These are phyloP conservation scores for Hippoglossus stenolepis DNA, from an alignment of 2,113 vertebrate genomes.

Conservation along the genomic window DNA sequence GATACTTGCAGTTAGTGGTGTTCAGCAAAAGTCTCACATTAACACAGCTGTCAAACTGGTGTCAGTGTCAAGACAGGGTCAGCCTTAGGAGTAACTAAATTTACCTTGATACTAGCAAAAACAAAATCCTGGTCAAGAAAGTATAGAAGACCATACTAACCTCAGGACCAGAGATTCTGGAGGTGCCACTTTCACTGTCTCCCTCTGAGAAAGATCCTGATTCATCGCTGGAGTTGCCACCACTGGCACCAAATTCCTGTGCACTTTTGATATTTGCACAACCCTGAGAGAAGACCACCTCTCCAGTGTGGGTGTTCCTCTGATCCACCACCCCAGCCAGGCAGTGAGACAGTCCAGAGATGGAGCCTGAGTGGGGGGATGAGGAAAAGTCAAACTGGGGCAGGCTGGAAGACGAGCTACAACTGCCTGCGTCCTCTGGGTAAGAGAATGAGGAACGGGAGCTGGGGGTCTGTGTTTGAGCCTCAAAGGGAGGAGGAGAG, in stretches of 20 bases:
- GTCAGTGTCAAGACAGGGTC: no score
- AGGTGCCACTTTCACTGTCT: constrained; percentile 93
- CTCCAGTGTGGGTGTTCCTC: constrained; percentile 81
- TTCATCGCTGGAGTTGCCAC: constrained; percentile 96
- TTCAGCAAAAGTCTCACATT: no score
- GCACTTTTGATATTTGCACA: constrained; percentile 93
- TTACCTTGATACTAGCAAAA: no score
- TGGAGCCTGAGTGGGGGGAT: constrained; percentile 87
- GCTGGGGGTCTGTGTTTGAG: constrained; percentile 90
- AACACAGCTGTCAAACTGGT: no score
- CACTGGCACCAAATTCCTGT: constrained; percentile 85
- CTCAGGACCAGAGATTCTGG: constrained; percentile 92
- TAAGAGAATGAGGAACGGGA: constrained; percentile 93
- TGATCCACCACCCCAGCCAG: constrained; percentile 83
- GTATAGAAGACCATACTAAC: constrained; percentile 72
- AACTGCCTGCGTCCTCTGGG: constrained; percentile 87
- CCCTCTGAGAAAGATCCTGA: constrained; percentile 96
- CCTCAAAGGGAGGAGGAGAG: constrained; percentile 88
- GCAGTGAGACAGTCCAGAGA: constrained; percentile 83
- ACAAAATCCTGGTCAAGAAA: neutral
- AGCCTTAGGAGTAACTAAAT: no score
- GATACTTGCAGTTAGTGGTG: no score
- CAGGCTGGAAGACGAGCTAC: constrained; percentile 91
- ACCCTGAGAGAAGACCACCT: constrained; percentile 87
- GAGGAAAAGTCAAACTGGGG: constrained; percentile 92